A percentile compares a stretch with the other conserved stretches of the same genome.
These are phyloP conservation scores for Styela clava DNA, from an alignment of 23 tunicate species.

Conservation along the genomic window DNA sequence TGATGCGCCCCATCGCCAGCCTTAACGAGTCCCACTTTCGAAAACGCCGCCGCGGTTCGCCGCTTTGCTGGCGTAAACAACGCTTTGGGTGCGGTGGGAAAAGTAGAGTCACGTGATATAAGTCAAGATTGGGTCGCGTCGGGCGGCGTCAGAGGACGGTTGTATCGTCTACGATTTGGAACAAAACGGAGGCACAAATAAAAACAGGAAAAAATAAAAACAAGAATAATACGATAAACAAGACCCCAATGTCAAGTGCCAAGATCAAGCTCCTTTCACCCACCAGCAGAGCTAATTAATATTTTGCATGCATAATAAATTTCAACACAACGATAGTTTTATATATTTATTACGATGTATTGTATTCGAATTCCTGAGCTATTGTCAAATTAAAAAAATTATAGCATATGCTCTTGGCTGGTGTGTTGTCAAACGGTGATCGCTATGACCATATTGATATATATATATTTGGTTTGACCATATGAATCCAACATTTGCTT, in stretches of 20 bases:
- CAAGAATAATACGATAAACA: neutral
- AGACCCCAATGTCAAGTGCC: neutral
- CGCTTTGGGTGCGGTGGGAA: conserved; percentile 2
- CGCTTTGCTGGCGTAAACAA: conserved; percentile 5
- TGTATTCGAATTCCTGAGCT: too few species aligned
- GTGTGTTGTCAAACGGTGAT: too few species aligned
- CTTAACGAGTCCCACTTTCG: conserved; percentile 6
- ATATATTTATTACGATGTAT: too few species aligned
- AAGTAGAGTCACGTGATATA: conserved; percentile 1
- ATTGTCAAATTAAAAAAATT: too few species aligned
- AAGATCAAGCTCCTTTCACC: too few species aligned
- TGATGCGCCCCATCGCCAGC: neutral
- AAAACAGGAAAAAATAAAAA: conserved; percentile 17
- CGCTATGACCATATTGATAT: too few species aligned
- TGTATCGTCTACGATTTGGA: conserved; percentile 6
- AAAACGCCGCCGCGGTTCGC: conserved; percentile 6
- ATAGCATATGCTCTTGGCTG: too few species aligned
- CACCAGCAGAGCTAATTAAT: too few species aligned
- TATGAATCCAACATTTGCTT: too few species aligned
- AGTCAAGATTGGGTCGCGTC: conserved; percentile 6
- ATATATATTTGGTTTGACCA: too few species aligned
- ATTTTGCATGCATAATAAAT: too few species aligned
- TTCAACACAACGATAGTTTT: too few species aligned
- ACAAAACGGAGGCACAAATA: neutral
- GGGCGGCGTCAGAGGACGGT: conserved; percentile 17